Percentiles rank a stretch among this genome's conserved stretches.
Evolutionary conservation across 2,888 invertebrate genomes (phyloP).

Genomic region (Temnothorax ravouxi): DNA sequence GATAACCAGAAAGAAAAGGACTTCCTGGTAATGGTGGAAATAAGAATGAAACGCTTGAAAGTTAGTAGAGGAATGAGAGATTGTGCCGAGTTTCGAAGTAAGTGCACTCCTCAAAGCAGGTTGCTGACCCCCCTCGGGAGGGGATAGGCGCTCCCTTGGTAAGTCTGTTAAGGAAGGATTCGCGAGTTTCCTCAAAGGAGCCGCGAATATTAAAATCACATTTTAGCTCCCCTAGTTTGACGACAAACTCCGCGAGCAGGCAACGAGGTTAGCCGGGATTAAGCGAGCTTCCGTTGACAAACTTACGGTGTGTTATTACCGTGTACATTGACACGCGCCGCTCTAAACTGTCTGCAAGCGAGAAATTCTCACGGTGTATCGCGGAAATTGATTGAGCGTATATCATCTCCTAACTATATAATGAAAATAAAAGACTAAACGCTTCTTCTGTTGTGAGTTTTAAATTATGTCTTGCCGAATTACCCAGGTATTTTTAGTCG

Average conservation of each 20-base stretch:
- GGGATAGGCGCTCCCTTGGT: slow-evolving; percentile 70
- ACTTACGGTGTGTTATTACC: slow-evolving; percentile 73
- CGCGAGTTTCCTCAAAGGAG: slow-evolving; percentile 82
- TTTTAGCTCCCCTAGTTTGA: slow-evolving; percentile 79
- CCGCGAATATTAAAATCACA: slow-evolving; percentile 85
- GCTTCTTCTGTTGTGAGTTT: not conserved
- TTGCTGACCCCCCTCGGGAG: slow-evolving; percentile 70
- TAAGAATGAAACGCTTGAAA: slow-evolving; percentile 66
- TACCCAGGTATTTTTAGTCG: not conserved
- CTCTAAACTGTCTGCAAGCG: slow-evolving; percentile 40
- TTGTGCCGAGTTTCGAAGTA: slow-evolving; percentile 83
- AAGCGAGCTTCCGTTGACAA: slow-evolving; percentile 80
- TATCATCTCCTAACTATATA: not conserved
- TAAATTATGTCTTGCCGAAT: slow-evolving; percentile 11
- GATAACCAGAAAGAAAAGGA: not conserved
- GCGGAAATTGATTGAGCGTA: slow-evolving; percentile 15
- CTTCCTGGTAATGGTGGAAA: slow-evolving; percentile 33
- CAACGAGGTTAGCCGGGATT: slow-evolving; percentile 82
- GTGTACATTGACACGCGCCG: slow-evolving; percentile 55
- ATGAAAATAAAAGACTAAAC: not conserved
- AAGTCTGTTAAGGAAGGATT: slow-evolving; percentile 83
- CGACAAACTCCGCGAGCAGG: slow-evolving; percentile 74
- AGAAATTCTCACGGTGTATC: slow-evolving; percentile 42
- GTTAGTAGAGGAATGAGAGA: slow-evolving; percentile 68
- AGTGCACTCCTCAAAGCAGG: slow-evolving; percentile 79